A percentile compares a stretch with the other conserved stretches of the same genome.
Evolutionary conservation across 2,888 invertebrate species (phyloP).

Genomic region (Tachystola acroxantha): DNA sequence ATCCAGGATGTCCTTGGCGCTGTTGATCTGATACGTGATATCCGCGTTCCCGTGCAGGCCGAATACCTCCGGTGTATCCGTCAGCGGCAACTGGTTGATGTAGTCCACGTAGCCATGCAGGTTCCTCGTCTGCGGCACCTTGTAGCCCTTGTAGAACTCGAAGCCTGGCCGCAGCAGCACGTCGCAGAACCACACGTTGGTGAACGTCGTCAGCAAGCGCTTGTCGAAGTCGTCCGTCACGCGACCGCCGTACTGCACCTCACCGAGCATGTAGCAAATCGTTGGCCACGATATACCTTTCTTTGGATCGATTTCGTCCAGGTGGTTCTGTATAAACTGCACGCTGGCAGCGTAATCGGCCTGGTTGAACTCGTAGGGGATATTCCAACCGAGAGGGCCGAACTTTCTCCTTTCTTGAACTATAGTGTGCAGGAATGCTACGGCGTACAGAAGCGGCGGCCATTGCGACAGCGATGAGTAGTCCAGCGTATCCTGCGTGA

Average conservation of each 20-base stretch:
- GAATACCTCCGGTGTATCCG: conserved; percentile 96
- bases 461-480: conserved; percentile 94
- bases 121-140: conserved; percentile 91
- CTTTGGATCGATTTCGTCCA: conserved; percentile 98
- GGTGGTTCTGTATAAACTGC: conserved; percentile 96
- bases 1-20: conserved; percentile 94
- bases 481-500: conserved; percentile 94
- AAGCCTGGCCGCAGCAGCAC: conserved; percentile 91
- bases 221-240: conserved; percentile 99
- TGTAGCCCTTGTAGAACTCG: conserved; percentile 95
- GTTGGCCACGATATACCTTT: conserved; percentile 99
- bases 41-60: conserved; percentile 98
- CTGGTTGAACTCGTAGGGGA: conserved; percentile 98
- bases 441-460: conserved; percentile 95
- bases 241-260: conserved; percentile 91
- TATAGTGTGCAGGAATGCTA: conserved; percentile 96
- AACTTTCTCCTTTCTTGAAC: conserved; percentile 97
- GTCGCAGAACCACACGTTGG: conserved; percentile 97
- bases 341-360: conserved; percentile 97
- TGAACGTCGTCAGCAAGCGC: conserved; percentile 93
- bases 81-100: conserved; percentile 89
- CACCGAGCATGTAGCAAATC: conserved; percentile 97
- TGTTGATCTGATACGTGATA: conserved; percentile 98
- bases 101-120: conserved; percentile 89
- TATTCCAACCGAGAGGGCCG: conserved; percentile 97